phyloP scores from a whole-genome alignment of 2,888 invertebrate species.

The Seladonia tumulorum region DNA sequence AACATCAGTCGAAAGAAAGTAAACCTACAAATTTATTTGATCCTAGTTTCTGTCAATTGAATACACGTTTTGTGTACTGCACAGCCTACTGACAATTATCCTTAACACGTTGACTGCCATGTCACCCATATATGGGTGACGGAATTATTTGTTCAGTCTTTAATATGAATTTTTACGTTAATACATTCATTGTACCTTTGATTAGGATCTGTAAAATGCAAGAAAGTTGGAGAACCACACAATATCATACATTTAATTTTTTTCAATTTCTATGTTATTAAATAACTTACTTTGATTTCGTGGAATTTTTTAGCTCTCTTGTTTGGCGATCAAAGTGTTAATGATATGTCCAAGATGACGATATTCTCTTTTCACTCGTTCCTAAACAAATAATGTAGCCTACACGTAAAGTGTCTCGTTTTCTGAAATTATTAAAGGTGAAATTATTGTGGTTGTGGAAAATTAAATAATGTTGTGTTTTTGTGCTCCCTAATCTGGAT shows the following conservation, averaged over 20 bases:
- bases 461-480: neutral
- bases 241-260: no score
- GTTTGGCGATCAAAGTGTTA: no score
- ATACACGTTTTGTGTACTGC: neutral
- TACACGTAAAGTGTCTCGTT: neutral
- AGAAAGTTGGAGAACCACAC: no score
- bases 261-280: no score
- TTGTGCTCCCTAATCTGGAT: neutral
- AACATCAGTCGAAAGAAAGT: neutral
- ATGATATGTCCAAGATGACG: neutral
- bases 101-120: no score
- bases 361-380: neutral
- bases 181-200: no score
- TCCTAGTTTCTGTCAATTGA: neutral
- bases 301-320: no score
- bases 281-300: no score
- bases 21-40: neutral
- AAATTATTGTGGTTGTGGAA: neutral
- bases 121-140: no score
- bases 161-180: no score
- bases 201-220: no score
- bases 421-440: neutral
- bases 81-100: neutral
- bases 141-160: no score
- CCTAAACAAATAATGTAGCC: neutral